A percentile compares a stretch with the other conserved stretches of the same genome.
Conservation (phyloP, 2,888 invertebrate species). For the Fragum fragum region DNA sequence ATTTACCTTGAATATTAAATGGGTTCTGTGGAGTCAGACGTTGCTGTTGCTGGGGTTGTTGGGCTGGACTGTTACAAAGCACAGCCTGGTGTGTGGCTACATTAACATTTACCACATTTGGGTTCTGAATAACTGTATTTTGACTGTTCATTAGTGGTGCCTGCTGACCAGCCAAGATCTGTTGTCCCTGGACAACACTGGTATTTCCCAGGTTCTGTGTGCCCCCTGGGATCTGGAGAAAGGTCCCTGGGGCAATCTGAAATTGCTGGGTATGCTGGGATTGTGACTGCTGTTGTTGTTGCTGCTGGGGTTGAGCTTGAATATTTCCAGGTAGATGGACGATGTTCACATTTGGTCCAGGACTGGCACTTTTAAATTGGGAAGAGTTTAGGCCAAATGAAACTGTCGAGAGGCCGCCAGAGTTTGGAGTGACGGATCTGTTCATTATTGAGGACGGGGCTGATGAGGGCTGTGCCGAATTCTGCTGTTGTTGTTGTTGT, state of each 20-base stretch:
- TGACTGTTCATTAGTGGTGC: constrained; percentile 76
- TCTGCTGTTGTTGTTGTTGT: constrained; percentile 46
- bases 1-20: constrained; percentile 75
- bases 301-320: constrained; percentile 60
- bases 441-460: constrained; percentile 67
- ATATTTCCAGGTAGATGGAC: constrained; percentile 68
- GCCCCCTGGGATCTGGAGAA: constrained; percentile 56
- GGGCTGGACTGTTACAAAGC: constrained; percentile 69
- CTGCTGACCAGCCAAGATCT: constrained; percentile 47
- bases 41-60: constrained; percentile 59
- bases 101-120: constrained; percentile 81
- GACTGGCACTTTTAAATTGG: constrained; percentile 60
- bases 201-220: constrained; percentile 53
- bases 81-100: constrained; percentile 76
- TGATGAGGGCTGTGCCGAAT: constrained; percentile 59
- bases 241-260: constrained; percentile 64
- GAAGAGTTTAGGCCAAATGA: constrained; percentile 47
- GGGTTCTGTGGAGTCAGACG: constrained; percentile 56
- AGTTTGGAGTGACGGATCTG: constrained; percentile 68
- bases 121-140: constrained; percentile 80
- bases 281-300: constrained; percentile 43
- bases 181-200: constrained; percentile 68
- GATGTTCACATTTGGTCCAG: constrained; percentile 71
- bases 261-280: constrained; percentile 60
- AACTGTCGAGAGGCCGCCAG: constrained; percentile 57